phyloP scores from a whole-genome alignment of 2,888 invertebrate genomes.

The Bellardia pandia region DNA sequence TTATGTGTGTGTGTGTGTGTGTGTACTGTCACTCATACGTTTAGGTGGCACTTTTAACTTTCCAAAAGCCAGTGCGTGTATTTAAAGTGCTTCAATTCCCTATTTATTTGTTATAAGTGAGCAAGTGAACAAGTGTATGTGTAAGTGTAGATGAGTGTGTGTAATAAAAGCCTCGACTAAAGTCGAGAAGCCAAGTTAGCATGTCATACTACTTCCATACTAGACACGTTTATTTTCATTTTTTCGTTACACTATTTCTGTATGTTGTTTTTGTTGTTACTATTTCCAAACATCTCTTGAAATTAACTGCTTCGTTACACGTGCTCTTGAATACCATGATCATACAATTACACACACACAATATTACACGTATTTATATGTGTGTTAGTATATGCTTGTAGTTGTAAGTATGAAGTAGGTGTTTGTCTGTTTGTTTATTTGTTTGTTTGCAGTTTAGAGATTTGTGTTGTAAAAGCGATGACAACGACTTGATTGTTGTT shows the following conservation, averaged over 20 bases:
- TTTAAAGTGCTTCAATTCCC: conserved; percentile 62
- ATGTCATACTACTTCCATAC: conserved; percentile 45
- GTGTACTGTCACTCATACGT: conserved; percentile 51
- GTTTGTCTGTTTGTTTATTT: background rate
- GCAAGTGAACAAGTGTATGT: conserved; percentile 35
- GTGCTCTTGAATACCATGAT: conserved; percentile 59
- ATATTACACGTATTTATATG: background rate
- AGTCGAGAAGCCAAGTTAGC: conserved; percentile 44
- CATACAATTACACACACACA: conserved; percentile 13
- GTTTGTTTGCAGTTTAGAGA: conserved; percentile 32
- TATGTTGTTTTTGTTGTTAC: background rate
- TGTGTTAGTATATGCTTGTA: background rate
- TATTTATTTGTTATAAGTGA: conserved; percentile 56
- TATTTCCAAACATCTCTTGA: conserved; percentile 59
- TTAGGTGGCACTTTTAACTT: conserved; percentile 58
- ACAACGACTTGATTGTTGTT: conserved; percentile 72
- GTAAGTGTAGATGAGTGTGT: background rate
- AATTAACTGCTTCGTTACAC: conserved; percentile 69
- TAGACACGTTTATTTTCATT: conserved; percentile 64
- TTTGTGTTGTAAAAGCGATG: conserved; percentile 66
- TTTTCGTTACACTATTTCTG: background rate
- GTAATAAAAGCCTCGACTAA: conserved; percentile 22
- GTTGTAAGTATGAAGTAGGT: no score
- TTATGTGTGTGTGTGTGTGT: background rate
- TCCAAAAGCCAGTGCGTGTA: conserved; percentile 57